These are phyloP conservation scores for Otocyon megalotis DNA, from an alignment of 2,113 vertebrate species.

Conservation along the genomic window DNA sequence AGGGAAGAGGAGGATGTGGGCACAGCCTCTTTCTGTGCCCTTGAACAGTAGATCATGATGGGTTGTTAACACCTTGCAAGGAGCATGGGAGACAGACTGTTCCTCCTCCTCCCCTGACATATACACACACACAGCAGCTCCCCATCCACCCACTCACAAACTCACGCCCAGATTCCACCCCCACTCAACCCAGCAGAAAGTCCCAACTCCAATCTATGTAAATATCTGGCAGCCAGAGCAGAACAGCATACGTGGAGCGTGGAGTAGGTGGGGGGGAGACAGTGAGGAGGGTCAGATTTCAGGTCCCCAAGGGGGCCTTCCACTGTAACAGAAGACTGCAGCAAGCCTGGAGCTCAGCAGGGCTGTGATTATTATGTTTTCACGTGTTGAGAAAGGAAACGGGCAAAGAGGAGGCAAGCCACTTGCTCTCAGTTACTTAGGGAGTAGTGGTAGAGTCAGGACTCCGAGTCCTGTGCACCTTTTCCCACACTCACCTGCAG, in stretches of 20 bases:
- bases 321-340: not conserved
- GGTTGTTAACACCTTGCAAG: not conserved
- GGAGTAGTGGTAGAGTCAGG: not conserved
- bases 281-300: not conserved
- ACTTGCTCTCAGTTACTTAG: not conserved
- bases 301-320: not conserved
- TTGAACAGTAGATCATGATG: not conserved
- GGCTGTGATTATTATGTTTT: not conserved
- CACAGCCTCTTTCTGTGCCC: not conserved
- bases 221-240: not conserved
- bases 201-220: not conserved
- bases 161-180: not conserved
- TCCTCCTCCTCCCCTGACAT: not conserved
- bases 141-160: not conserved
- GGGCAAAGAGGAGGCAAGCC: not conserved
- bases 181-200: not conserved
- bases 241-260: no score
- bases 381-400: constrained; percentile 47
- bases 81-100: not conserved
- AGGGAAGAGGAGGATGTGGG: not conserved
- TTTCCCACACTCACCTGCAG: not conserved
- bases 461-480: constrained; percentile 45
- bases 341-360: not conserved
- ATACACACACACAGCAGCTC: not conserved
- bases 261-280: no score